Percentiles rank a stretch among this genome's conserved stretches.
phyloP scores from a whole-genome alignment of 2,797 vertebrate genomes.

The Bradypodion pumilum region DNA sequence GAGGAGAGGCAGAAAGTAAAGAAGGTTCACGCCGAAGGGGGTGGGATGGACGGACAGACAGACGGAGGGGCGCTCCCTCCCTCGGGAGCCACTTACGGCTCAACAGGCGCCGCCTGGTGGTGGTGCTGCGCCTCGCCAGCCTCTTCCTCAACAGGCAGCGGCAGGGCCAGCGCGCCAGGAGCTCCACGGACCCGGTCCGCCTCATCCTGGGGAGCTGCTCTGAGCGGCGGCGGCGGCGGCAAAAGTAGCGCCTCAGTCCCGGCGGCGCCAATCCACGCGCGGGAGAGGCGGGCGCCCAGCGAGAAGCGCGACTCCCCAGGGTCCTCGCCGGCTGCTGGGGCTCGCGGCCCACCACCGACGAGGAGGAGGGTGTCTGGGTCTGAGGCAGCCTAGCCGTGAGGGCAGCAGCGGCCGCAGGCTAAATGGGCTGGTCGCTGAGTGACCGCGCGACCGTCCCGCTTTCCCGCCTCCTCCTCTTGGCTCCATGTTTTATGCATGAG shows the following conservation, averaged over 20 bases:
- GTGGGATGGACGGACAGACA: too few relatives aligned
- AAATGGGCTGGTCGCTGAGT: neutral
- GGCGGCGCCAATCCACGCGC: neutral
- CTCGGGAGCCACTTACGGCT: conserved; percentile 86
- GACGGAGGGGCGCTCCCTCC: too few relatives aligned
- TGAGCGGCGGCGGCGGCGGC: too few relatives aligned
- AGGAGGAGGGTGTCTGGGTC: neutral
- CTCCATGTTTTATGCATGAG: conserved; percentile 82
- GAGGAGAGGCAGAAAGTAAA: neutral
- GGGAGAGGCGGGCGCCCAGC: conserved; percentile 67
- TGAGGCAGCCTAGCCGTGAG: neutral
- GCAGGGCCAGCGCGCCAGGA: conserved; percentile 81
- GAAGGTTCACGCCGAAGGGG: neutral
- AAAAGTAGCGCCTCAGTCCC: neutral
- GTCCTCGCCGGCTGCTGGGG: neutral
- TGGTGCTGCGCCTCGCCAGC: conserved; percentile 81
- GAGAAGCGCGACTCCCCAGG: neutral
- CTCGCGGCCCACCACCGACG: neutral
- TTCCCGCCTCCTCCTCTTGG: conserved; percentile 28
- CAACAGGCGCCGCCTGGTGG: conserved; percentile 74
- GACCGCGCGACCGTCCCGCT: neutral
- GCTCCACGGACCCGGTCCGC: conserved; percentile 83
- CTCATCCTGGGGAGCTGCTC: neutral
- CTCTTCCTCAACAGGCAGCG: conserved; percentile 80
- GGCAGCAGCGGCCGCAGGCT: too few relatives aligned